phyloP scores from a whole-genome alignment of 2,888 invertebrate species.

The Cataglyphis altisquamis region DNA sequence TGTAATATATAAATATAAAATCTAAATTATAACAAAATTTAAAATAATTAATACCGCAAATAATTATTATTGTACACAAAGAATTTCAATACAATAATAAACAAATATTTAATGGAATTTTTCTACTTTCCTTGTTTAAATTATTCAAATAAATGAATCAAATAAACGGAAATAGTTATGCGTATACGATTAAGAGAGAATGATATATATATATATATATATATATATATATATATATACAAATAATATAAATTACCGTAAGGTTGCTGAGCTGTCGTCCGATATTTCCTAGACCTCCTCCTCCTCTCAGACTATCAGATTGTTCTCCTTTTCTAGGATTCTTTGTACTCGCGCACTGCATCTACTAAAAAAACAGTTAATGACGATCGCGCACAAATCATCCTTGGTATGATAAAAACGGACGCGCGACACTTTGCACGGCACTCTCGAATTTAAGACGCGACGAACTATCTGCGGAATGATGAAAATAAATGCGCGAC shows the following conservation, averaged over 20 bases:
- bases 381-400: background rate
- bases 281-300: too few relatives aligned
- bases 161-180: background rate
- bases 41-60: background rate
- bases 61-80: background rate
- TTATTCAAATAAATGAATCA: background rate
- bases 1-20: background rate
- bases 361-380: background rate
- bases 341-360: background rate
- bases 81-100: background rate
- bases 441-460: background rate
- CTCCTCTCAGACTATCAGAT: too few relatives aligned
- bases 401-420: background rate
- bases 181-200: background rate
- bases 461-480: background rate
- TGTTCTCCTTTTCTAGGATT: too few relatives aligned
- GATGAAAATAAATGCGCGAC: background rate
- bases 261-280: too few relatives aligned
- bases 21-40: background rate
- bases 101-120: background rate
- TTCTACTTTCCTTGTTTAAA: background rate
- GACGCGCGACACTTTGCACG: background rate
- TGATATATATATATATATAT: background rate
- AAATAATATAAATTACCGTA: background rate
- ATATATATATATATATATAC: background rate